phyloP scores from a whole-genome alignment of 2,797 vertebrate genomes.

The Sparus aurata region DNA sequence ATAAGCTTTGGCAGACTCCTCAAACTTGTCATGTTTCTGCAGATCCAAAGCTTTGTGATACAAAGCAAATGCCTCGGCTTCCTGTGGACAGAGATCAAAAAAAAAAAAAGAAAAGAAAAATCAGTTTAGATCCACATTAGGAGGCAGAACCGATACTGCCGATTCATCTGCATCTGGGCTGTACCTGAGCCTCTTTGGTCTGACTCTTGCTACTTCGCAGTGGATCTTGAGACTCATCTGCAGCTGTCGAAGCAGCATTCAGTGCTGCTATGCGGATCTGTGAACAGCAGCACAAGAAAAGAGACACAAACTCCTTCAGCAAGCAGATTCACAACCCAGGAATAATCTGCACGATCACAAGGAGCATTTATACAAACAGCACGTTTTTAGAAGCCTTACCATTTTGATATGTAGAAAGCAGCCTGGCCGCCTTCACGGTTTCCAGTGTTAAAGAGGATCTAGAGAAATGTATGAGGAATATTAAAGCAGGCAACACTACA shows the following conservation, averaged over 20 bases:
- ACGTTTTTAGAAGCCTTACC: conserved; percentile 52
- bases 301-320: background rate
- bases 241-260: conserved; percentile 91
- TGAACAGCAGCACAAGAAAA: conserved; percentile 10
- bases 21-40: conserved; percentile 97
- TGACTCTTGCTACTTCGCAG: conserved; percentile 92
- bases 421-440: conserved; percentile 31
- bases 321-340: background rate
- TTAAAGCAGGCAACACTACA: background rate
- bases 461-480: background rate
- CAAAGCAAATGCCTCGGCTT: conserved; percentile 97
- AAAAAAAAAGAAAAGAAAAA: background rate
- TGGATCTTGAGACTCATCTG: conserved; percentile 94
- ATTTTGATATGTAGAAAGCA: conserved; percentile 57
- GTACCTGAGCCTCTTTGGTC: conserved; percentile 98
- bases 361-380: background rate
- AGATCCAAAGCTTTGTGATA: conserved; percentile 98
- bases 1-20: conserved; percentile 96
- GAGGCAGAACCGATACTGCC: background rate
- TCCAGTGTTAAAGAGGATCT: conserved; percentile 36
- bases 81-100: conserved; percentile 79
- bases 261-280: conserved; percentile 98
- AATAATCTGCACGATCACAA: background rate
- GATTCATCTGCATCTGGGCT: background rate
- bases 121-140: background rate